Conservation (phyloP, 92 coral and sea anemone genomes). For the Chrysogorgia sp. region DNA sequence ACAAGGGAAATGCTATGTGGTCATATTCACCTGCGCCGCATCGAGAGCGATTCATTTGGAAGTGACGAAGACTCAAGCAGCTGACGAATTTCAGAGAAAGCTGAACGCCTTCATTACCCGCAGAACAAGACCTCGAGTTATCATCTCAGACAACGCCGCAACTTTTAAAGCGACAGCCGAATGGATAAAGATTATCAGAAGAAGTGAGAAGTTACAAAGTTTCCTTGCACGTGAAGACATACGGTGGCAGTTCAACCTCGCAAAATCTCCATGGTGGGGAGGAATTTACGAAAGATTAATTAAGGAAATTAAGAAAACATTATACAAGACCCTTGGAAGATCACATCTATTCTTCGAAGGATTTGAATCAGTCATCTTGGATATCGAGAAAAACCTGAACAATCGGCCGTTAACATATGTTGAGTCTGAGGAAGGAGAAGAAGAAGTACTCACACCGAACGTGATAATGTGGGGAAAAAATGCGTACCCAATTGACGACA, state of each 20-base stretch:
- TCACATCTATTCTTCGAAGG: slow-evolving; percentile 39
- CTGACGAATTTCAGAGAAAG: no score
- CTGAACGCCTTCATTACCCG: slow-evolving; percentile 41
- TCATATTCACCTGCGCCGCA: slow-evolving; percentile 56
- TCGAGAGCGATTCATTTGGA: slow-evolving; percentile 60
- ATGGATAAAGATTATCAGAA: slow-evolving; percentile 44
- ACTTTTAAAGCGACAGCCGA: slow-evolving; percentile 48
- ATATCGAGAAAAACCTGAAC: slow-evolving; percentile 51
- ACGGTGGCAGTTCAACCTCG: slow-evolving; percentile 58
- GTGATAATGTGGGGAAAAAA: slow-evolving; percentile 68
- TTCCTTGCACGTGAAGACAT: slow-evolving; percentile 47
- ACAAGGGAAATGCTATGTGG: slow-evolving; percentile 58
- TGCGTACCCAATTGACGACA: slow-evolving; percentile 59
- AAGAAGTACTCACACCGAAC: no score
- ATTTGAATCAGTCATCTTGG: slow-evolving; percentile 54
- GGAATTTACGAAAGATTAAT: slow-evolving; percentile 53
- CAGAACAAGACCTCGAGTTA: slow-evolving; percentile 38
- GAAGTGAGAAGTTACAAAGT: slow-evolving; percentile 47
- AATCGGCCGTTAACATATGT: slow-evolving; percentile 53
- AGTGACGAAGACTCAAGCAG: slow-evolving; percentile 70
- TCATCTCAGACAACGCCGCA: slow-evolving; percentile 40
- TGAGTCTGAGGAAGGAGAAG: no score
- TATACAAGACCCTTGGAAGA: slow-evolving; percentile 53
- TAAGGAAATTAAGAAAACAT: slow-evolving; percentile 44
- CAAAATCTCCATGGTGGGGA: slow-evolving; percentile 61